A percentile compares a stretch with the other conserved stretches of the same genome.
Evolutionary conservation across 2,113 vertebrate genomes (phyloP).

Genomic region (Gavia stellata): DNA sequence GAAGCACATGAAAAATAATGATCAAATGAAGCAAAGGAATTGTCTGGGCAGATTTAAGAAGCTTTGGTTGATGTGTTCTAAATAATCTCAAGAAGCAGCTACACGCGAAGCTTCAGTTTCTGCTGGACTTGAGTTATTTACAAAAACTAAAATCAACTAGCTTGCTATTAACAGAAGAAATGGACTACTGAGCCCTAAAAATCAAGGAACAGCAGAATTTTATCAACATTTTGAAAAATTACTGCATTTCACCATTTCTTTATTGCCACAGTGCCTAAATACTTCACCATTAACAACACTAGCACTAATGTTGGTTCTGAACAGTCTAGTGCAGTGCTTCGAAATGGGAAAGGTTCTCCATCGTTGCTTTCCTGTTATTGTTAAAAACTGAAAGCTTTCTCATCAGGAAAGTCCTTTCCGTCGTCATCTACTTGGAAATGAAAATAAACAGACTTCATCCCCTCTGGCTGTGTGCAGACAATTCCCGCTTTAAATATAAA

Average conservation of each 20-base stretch:
- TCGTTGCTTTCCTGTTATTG: conserved; percentile 66
- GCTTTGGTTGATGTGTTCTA: background rate
- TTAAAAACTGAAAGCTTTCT: conserved; percentile 20
- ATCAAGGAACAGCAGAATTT: background rate
- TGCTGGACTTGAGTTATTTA: background rate
- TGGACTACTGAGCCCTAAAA: background rate
- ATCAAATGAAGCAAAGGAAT: background rate
- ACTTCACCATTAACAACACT: background rate
- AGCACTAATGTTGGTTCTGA: background rate
- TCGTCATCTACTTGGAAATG: background rate
- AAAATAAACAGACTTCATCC: background rate
- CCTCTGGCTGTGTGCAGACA: background rate
- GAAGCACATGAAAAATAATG: background rate
- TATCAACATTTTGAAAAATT: background rate
- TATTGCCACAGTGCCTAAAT: background rate
- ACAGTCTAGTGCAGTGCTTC: background rate
- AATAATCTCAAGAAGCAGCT: background rate
- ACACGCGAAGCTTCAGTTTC: background rate
- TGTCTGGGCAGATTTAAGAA: background rate
- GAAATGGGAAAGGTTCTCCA: background rate
- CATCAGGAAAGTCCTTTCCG: conserved; percentile 3
- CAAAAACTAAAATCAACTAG: background rate
- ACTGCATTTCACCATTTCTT: background rate
- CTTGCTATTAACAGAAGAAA: background rate
- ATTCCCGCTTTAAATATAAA: background rate